phyloP scores from a whole-genome alignment of 1,140 invertebrate species.

The Drosophila chauvacae region DNA sequence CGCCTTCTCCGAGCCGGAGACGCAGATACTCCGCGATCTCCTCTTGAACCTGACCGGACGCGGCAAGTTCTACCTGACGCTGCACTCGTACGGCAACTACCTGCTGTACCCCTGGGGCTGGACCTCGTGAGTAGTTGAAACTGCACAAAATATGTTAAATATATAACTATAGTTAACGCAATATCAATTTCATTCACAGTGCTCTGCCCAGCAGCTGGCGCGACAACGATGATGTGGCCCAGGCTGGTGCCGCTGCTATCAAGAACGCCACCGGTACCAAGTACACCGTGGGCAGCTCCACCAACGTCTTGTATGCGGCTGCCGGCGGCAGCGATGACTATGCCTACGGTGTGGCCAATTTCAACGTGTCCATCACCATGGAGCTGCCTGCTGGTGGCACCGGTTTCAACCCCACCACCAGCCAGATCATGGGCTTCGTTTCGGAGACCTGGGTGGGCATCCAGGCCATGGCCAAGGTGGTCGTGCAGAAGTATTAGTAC shows the following conservation, averaged over 20 bases:
- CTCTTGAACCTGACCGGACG: conserved; percentile 85
- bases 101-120: conserved; percentile 91
- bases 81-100: conserved; percentile 90
- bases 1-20: conserved; percentile 91
- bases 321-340: conserved; percentile 88
- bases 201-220: conserved; percentile 72
- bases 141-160: not conserved
- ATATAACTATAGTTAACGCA: not conserved
- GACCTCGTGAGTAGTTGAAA: conserved; percentile 83
- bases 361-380: conserved; percentile 89
- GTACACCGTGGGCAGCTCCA: conserved; percentile 88
- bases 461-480: conserved; percentile 76
- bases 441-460: conserved; percentile 93
- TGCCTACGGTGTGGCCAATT: conserved; percentile 86
- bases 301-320: conserved; percentile 86
- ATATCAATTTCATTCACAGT: conserved; percentile 10
- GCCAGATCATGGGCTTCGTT: conserved; percentile 86
- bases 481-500: conserved; percentile 74
- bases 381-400: conserved; percentile 89
- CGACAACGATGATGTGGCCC: conserved; percentile 83
- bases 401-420: conserved; percentile 88
- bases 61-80: conserved; percentile 88
- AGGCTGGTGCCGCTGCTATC: conserved; percentile 85
- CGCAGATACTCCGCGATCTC: conserved; percentile 84
- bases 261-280: conserved; percentile 84